Percentiles rank a stretch among this genome's conserved stretches.
Evolutionary conservation across 2,113 vertebrate species (phyloP).

Genomic region (Herpetotheres cachinnans): DNA sequence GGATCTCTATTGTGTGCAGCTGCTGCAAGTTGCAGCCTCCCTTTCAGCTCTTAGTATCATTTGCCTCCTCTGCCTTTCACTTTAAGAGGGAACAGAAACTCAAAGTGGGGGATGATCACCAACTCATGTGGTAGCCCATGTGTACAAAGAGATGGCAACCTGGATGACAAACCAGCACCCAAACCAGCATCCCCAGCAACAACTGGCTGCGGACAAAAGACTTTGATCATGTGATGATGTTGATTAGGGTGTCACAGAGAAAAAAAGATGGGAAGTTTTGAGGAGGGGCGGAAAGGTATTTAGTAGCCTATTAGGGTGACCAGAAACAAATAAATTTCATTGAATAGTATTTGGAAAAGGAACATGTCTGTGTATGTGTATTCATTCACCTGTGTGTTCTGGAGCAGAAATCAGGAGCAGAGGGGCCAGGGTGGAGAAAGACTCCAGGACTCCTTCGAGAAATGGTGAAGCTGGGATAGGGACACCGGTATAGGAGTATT

Average conservation of each 20-base stretch:
- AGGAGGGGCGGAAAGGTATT: rapidly evolving
- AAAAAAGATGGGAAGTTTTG: neutral
- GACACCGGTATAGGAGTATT: neutral
- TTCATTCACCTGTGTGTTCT: neutral
- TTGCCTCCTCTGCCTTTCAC: neutral
- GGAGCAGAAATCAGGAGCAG: neutral
- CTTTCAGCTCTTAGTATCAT: neutral
- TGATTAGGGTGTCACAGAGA: neutral
- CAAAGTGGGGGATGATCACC: neutral
- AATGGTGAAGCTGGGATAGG: neutral
- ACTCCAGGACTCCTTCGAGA: neutral
- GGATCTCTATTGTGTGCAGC: neutral
- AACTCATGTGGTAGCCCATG: neutral
- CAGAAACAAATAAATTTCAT: neutral
- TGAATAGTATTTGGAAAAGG: neutral
- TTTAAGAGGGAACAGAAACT: neutral
- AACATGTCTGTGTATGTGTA: neutral
- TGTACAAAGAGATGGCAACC: neutral
- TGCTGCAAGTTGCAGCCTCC: neutral
- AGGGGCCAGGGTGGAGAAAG: neutral
- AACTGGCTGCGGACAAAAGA: neutral
- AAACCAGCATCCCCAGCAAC: neutral
- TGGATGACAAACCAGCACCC: neutral
- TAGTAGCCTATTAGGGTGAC: neutral
- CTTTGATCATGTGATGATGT: neutral